These are phyloP conservation scores for Seriola rivoliana DNA, from an alignment of 2,113 vertebrate species.

Conservation along the genomic window DNA sequence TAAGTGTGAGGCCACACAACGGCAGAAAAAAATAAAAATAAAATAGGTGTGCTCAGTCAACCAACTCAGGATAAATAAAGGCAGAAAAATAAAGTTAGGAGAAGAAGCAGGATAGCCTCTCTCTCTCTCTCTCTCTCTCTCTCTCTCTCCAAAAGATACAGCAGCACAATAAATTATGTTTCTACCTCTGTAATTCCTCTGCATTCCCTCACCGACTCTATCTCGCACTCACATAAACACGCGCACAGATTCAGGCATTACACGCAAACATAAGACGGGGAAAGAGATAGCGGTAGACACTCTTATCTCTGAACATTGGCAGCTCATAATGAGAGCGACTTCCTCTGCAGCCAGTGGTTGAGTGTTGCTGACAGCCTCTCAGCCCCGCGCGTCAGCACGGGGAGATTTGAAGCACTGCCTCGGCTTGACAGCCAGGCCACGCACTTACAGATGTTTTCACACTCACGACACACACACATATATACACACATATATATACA, in stretches of 20 bases:
- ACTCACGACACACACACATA: slow-evolving; percentile 14
- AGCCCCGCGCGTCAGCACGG: slow-evolving; percentile 37
- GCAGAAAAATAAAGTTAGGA: slow-evolving; percentile 40
- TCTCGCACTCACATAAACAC: neutral
- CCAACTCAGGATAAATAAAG: slow-evolving; percentile 53
- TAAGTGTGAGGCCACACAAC: slow-evolving; percentile 23
- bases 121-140: slow-evolving; percentile 3
- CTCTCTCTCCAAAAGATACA: slow-evolving; percentile 35
- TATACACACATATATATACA: neutral
- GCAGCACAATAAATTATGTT: slow-evolving; percentile 50
- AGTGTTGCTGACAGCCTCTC: slow-evolving; percentile 64
- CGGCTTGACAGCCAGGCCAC: slow-evolving; percentile 52
- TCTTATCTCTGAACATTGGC: slow-evolving; percentile 68
- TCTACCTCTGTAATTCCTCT: slow-evolving; percentile 50
- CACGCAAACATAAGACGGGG: slow-evolving; percentile 25
- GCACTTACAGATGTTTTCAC: slow-evolving; percentile 70
- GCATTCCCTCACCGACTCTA: slow-evolving; percentile 27
- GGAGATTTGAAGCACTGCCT: slow-evolving; percentile 50
- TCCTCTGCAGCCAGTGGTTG: slow-evolving; percentile 64
- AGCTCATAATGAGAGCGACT: slow-evolving; percentile 68
- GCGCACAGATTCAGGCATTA: neutral
- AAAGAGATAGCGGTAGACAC: slow-evolving; percentile 22
- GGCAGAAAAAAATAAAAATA: neutral
- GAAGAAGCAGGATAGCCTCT: slow-evolving; percentile 20
- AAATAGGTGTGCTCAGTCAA: slow-evolving; percentile 48